A percentile compares a stretch with the other conserved stretches of the same genome.
Evolutionary conservation across 2,888 invertebrate species (phyloP).

Genomic region (Therioaphis trifolii): DNA sequence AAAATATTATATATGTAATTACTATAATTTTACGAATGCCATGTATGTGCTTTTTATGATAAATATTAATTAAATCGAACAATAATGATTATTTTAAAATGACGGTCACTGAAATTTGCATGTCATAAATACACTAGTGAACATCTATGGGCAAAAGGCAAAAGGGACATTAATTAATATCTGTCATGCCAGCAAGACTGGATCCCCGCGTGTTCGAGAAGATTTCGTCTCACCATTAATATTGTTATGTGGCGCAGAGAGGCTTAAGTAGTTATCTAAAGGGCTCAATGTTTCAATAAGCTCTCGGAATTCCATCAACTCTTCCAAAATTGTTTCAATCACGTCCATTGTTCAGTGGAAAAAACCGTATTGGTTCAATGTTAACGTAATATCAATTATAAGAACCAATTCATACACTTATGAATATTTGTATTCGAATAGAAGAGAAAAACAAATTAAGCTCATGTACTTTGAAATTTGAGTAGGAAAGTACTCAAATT

Average conservation of each 20-base stretch:
- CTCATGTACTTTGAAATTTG: too few relatives aligned
- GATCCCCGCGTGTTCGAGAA: not conserved
- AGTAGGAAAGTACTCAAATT: too few relatives aligned
- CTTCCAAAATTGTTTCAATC: slow-evolving; percentile 44
- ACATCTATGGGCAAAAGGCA: slow-evolving; percentile 25
- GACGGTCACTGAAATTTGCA: not conserved
- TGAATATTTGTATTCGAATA: too few relatives aligned
- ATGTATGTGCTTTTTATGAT: not conserved
- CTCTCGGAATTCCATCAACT: slow-evolving; percentile 32
- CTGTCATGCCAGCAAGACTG: slow-evolving; percentile 30
- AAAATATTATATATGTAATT: too few relatives aligned
- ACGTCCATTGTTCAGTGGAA: not conserved
- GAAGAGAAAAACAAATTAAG: too few relatives aligned
- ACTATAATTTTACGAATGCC: too few relatives aligned
- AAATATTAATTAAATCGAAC: not conserved
- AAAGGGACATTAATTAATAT: slow-evolving; percentile 58
- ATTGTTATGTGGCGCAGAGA: slow-evolving; percentile 13
- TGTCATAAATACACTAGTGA: slow-evolving; percentile 23
- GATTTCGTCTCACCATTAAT: slow-evolving; percentile 49
- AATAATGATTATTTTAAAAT: not conserved
- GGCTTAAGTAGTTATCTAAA: slow-evolving; percentile 53
- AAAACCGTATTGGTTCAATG: not conserved
- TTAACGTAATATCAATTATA: not conserved
- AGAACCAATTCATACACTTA: not conserved
- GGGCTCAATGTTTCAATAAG: slow-evolving; percentile 58